These are phyloP conservation scores for Brachionus koreanus DNA, from an alignment of 1,140 invertebrate genomes.

Conservation along the genomic window DNA sequence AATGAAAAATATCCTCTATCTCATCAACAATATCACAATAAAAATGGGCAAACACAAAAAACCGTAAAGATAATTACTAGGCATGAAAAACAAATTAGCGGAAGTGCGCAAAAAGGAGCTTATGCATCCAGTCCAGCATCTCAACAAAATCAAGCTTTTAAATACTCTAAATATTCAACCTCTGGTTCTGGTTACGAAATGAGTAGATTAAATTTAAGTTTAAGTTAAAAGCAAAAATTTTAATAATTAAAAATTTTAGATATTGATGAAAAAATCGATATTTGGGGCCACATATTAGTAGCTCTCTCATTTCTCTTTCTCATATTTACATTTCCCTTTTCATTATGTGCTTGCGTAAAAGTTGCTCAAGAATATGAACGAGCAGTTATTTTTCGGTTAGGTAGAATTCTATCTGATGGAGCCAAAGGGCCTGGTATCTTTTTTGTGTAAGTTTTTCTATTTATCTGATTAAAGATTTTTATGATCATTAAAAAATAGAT, in stretches of 20 bases:
- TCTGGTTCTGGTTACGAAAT: neutral
- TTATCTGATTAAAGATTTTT: neutral
- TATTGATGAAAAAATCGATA: constrained; percentile 8
- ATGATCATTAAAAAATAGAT: neutral
- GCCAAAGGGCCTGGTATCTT: constrained; percentile 46
- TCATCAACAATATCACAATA: neutral
- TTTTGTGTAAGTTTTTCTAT: constrained; percentile 41
- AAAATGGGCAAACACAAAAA: neutral
- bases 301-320: constrained; percentile 18
- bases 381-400: constrained; percentile 45
- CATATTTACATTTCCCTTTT: constrained; percentile 44
- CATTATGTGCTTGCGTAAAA: constrained; percentile 43
- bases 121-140: neutral
- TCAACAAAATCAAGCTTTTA: neutral
- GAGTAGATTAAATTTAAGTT: neutral
- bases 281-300: constrained; percentile 20
- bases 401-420: constrained; percentile 19
- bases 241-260: neutral
- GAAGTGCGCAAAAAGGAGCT: neutral
- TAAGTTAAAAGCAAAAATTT: neutral
- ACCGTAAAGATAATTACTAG: neutral
- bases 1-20: neutral
- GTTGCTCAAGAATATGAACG: constrained; percentile 40
- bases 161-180: neutral
- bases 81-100: neutral